These are phyloP conservation scores for Lysandra bellargus DNA, from an alignment of 2,888 invertebrate genomes.

Conservation along the genomic window DNA sequence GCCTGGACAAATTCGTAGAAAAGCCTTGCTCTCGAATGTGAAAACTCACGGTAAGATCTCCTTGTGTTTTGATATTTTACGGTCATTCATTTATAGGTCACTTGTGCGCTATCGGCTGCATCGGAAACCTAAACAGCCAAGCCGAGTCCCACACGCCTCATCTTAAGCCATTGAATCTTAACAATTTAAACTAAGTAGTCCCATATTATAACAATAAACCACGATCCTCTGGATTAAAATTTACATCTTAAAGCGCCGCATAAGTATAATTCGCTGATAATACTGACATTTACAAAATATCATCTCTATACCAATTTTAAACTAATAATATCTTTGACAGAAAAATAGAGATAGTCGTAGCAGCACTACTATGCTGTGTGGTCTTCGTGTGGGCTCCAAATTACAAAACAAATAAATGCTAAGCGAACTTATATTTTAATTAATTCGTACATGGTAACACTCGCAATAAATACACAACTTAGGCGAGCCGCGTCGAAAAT, in stretches of 20 bases:
- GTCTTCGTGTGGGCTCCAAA: conserved; percentile 26
- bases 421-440: conserved; percentile 18
- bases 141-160: conserved; percentile 24
- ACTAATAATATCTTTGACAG: conserved; percentile 22
- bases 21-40: conserved; percentile 20
- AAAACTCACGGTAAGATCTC: not conserved
- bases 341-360: conserved; percentile 23
- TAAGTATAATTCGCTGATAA: conserved; percentile 59
- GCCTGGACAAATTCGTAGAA: not conserved
- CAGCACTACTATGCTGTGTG: conserved; percentile 26
- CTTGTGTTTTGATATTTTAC: conserved; percentile 7
- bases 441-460: conserved; percentile 30
- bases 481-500: conserved; percentile 22
- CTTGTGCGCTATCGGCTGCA: conserved; percentile 16
- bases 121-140: not conserved
- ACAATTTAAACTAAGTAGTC: conserved; percentile 33
- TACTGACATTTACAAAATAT: conserved; percentile 56
- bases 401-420: conserved; percentile 25
- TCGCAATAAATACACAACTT: not conserved
- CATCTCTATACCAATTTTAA: conserved; percentile 22
- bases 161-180: conserved; percentile 34
- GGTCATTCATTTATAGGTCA: not conserved
- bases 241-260: conserved; percentile 52
- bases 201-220: conserved; percentile 46
- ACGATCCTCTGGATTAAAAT: conserved; percentile 44